Evolutionary conservation across 2,797 vertebrate species (phyloP).

Genomic region (Hypotaenidia okinawae): DNA sequence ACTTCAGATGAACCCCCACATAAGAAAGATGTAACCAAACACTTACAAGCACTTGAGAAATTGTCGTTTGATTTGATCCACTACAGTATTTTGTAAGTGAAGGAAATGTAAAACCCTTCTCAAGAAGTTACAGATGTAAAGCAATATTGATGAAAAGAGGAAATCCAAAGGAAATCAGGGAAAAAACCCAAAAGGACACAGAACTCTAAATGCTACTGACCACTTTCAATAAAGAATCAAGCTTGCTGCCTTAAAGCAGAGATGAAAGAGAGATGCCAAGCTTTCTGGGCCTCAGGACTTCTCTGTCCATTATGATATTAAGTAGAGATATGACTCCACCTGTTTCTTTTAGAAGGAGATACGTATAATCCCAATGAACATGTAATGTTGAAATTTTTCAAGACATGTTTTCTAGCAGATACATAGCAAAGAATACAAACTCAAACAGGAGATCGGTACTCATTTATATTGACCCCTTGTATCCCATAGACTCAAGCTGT

Average conservation of each 20-base stretch:
- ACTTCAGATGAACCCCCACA: neutral
- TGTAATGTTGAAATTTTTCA: neutral
- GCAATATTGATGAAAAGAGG: neutral
- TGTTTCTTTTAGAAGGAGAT: neutral
- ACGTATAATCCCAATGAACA: neutral
- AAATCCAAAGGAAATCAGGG: neutral
- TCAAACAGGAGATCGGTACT: neutral
- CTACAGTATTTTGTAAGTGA: neutral
- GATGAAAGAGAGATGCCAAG: neutral
- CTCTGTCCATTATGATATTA: neutral
- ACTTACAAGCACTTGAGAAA: neutral
- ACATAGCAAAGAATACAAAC: neutral
- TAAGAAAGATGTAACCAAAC: neutral
- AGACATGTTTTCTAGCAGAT: neutral
- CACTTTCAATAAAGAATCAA: neutral
- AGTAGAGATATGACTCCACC: neutral
- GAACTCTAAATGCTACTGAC: neutral
- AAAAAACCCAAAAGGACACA: neutral
- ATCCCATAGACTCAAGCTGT: neutral
- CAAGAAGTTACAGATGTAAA: neutral
- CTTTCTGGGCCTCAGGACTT: neutral
- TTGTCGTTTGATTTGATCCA: neutral
- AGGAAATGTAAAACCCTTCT: neutral
- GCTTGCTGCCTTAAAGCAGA: neutral
- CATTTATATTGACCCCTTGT: neutral